phyloP scores from a whole-genome alignment of 2,797 vertebrate genomes.

The Enoplosus armatus region DNA sequence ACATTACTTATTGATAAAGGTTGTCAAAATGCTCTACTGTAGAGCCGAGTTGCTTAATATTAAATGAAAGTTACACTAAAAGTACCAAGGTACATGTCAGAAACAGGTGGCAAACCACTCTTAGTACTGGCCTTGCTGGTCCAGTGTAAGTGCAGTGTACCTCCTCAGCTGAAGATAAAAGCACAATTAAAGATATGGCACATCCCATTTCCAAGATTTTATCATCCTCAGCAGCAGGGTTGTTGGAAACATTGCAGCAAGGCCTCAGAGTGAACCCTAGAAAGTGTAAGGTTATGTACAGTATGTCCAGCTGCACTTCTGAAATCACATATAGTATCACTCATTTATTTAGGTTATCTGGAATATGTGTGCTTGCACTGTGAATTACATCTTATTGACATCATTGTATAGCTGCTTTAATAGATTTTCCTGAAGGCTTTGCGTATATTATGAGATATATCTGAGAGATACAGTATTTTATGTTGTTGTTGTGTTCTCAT shows the following conservation, averaged over 20 bases:
- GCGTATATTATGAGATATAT: neutral
- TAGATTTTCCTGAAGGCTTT: neutral
- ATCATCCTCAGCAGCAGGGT: constrained; percentile 22
- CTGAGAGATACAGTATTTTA: no score
- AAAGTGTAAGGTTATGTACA: constrained; percentile 41
- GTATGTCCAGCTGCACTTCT: constrained; percentile 20
- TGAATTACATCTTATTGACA: constrained; percentile 19
- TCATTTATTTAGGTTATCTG: constrained; percentile 37
- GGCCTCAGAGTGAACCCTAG: constrained; percentile 47
- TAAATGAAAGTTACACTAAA: constrained; percentile 79
- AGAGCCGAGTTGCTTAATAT: constrained; percentile 74
- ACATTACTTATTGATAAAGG: constrained; percentile 72
- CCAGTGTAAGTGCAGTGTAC: constrained; percentile 47
- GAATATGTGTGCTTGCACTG: constrained; percentile 7
- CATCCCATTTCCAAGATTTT: constrained; percentile 34
- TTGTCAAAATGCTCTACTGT: constrained; percentile 67
- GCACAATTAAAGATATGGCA: constrained; percentile 61
- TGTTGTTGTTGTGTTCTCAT: neutral
- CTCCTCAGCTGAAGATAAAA: constrained; percentile 55
- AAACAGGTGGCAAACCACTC: constrained; percentile 66
- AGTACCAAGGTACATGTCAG: constrained; percentile 66
- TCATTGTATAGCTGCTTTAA: neutral
- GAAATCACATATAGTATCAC: constrained; percentile 12
- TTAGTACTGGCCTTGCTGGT: constrained; percentile 30
- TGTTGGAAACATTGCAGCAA: constrained; percentile 13